Base-by-base conservation (phyloP, 92 coral and sea anemone species). In the Pocillopora meandrina region DNA sequence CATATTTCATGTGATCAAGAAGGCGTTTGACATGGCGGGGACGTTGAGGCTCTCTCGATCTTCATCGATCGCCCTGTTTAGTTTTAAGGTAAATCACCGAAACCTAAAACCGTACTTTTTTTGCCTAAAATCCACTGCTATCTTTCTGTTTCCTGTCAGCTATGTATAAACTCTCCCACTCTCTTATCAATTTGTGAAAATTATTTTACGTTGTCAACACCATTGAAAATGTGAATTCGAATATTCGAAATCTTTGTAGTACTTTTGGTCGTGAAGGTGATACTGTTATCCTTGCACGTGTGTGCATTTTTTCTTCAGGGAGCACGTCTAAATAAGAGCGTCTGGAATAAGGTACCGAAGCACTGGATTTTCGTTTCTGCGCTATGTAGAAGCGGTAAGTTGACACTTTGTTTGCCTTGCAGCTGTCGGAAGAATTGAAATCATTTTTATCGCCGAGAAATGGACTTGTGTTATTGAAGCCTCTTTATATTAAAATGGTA, bases 301-400 rank as follows among this genome's bases (percentile, higher is more conserved):
- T 52, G 73, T 63, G 34, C 20, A 12, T 1, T 23, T 72, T 64
- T n/a, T 49, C 74, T 61, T 19, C 16, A 83, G 80, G 64, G 73
- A 21, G 14, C 33, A 7, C 74, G 20, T 16, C 79, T 63, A 55
- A 64, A 49, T 55, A 49, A 16, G 11, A 83, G 61, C 47, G 52
- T 73, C 26, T 62, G 74, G 7, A 74, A 73, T n/a, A 64, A 63
- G 80, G 10, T 64, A 64, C 64, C 65, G 26, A 36, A 74, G 71
- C 68, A 65, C 34, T 83, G 80, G 80, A 83, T 83, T 55, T 83
- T 18, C 65, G 72, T 83, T 34, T 83, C 79, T 17, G 14, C 86
- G 42, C 36, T 26, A n/a, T 20, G 75, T 34, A 74, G 80, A 73
- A 83, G 55, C 34, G 86, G 86, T 83, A 63, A 83, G 65, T 55